Conservation (phyloP, 2,797 vertebrate species). For the Lindbergichthys nudifrons region DNA sequence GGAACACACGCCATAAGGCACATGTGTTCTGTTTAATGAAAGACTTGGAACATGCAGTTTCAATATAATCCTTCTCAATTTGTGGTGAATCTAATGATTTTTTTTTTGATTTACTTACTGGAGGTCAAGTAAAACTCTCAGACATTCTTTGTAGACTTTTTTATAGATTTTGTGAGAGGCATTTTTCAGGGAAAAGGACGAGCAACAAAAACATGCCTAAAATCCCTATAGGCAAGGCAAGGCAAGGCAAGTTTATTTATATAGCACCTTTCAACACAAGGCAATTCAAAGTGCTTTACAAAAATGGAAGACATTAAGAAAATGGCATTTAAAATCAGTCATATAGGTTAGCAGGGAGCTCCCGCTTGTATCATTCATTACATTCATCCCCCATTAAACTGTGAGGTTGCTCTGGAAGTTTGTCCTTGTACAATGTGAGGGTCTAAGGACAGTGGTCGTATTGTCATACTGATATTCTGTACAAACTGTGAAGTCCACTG, state of each 20-base stretch:
- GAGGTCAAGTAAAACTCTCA: neutral
- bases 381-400: no score
- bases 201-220: neutral
- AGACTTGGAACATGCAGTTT: constrained; percentile 1
- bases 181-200: neutral
- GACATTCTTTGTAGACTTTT: neutral
- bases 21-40: constrained; percentile 6
- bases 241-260: no score
- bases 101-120: neutral
- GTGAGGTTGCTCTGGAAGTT: no score
- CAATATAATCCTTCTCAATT: neutral
- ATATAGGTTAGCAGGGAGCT: neutral
- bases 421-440: no score
- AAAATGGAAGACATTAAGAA: no score
- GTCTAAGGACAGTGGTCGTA: no score
- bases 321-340: no score
- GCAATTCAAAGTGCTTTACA: no score
- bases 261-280: no score
- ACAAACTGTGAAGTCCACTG: no score
- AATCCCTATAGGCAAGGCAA: no score
- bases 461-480: no score
- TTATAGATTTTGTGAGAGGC: neutral
- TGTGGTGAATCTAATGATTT: neutral
- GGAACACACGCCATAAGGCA: constrained; percentile 3
- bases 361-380: neutral